Evolutionary conservation across 2,888 invertebrate genomes (phyloP).

Genomic region (Ptilodon capucinus): DNA sequence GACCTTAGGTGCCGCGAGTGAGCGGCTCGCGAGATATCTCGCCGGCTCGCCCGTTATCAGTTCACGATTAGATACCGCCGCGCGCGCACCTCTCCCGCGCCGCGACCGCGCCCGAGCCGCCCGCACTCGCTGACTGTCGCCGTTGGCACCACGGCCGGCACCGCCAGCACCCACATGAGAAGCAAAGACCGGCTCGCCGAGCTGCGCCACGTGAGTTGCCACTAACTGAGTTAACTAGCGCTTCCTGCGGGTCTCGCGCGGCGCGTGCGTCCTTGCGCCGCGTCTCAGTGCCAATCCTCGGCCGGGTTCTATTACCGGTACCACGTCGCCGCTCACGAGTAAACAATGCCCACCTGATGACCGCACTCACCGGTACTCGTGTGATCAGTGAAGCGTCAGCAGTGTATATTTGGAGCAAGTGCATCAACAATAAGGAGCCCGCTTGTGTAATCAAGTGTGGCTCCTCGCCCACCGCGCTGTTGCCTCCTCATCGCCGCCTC

Average conservation of each 20-base stretch:
- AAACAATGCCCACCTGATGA: constrained; percentile 17
- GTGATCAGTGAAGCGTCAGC: not conserved
- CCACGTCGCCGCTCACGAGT: constrained; percentile 19
- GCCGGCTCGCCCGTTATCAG: constrained; percentile 37
- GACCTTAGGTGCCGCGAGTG: constrained; percentile 11
- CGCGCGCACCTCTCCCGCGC: constrained; percentile 48
- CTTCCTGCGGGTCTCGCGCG: not conserved
- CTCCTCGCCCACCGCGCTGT: not conserved
- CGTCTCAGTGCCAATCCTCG: not conserved
- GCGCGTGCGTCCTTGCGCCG: not conserved
- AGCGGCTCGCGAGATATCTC: constrained; percentile 34
- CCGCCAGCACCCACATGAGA: no score
- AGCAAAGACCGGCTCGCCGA: constrained; percentile 73
- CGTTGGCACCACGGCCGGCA: no score
- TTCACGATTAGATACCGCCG: constrained; percentile 67
- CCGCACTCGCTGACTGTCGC: constrained; percentile 6
- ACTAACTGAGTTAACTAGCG: not conserved
- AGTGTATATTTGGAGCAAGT: not conserved
- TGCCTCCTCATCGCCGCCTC: no score
- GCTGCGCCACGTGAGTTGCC: constrained; percentile 62
- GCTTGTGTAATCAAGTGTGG: not conserved
- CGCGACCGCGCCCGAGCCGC: constrained; percentile 83
- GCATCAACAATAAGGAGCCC: not conserved
- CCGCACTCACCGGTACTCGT: not conserved
- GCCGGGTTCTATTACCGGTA: constrained; percentile 3